Evolutionary conservation across 2,113 vertebrate species (phyloP).

Genomic region (rat (Rattus norvegicus)): DNA sequence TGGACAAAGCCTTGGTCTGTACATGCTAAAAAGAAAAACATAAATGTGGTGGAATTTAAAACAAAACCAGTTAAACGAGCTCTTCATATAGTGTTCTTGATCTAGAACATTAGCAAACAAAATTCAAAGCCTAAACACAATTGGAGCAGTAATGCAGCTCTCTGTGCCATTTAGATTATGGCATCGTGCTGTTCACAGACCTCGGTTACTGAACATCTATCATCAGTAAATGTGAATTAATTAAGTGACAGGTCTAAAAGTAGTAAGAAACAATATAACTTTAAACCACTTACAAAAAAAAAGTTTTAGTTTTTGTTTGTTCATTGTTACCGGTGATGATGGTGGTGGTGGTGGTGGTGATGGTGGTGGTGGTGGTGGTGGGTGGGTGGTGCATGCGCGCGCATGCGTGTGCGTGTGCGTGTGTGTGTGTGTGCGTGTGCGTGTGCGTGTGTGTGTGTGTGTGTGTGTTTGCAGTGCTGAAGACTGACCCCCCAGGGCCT

Average conservation of each 20-base stretch:
- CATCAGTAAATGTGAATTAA: background rate
- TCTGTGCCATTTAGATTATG: background rate
- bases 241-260: background rate
- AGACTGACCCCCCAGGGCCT: background rate
- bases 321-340: background rate
- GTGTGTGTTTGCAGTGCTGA: background rate
- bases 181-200: background rate
- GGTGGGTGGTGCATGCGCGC: background rate
- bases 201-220: background rate
- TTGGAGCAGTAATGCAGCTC: background rate
- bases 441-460: background rate
- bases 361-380: too few relatives aligned
- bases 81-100: conserved; percentile 3
- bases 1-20: background rate
- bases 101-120: conserved; percentile 2
- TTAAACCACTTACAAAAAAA: conserved; percentile 1
- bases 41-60: background rate
- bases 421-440: background rate
- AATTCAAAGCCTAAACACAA: background rate
- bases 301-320: background rate
- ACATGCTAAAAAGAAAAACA: background rate
- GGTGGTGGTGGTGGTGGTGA: background rate
- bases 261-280: conserved; percentile 31
- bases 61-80: background rate
- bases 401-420: background rate